Base-by-base conservation (phyloP, 1,140 invertebrate species). In the Myzus persicae region DNA sequence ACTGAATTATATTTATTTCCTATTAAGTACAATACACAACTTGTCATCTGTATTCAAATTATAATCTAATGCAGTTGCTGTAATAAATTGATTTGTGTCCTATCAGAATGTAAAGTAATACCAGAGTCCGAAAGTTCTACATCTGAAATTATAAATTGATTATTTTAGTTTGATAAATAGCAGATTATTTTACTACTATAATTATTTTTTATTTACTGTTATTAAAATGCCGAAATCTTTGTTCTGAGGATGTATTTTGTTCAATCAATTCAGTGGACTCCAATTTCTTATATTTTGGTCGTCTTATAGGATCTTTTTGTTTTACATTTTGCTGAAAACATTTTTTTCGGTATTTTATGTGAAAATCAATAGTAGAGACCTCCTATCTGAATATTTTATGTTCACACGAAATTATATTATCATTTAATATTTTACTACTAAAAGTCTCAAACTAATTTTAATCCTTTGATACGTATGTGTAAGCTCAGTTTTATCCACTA, bases 201-300 rank as follows among this genome's bases (percentile, higher is more conserved):
- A 81, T 38, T 46, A 44, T 48, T 91, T 38, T 38, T 6, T 0
- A 76, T 81, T 81, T 93, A 93, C 91, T 93, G 44, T 46, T 93
- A 18, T 82, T 93, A 54, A 85, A 93, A 54, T 85, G 67, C 6
- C 36, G n/a, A 84, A 84, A 93, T 48, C 76, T 36, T 48, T 92
- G 90, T n/a, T 93, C 91, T 7, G 42, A 38, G 9, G 38, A n/a
- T n/a, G 91, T 51, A 54, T 93, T 82, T 54, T 84, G 91, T 93
- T 93, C 76, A n/a, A 93, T 93, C 11, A 93, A 42, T 85, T 93
- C 91, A 54, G 44, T 93, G 26, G 91, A 93, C 9, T 93, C 91
- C 20, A 93, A 93, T 67, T 84, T 51, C 40, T 93, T 93, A 85
- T 93, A 93, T 22, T 85, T 93, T 38, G 91, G 91, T 93, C 91